These are phyloP conservation scores for Halichondria panicea DNA, from an alignment of 37 sponge, comb jelly and placozoan genomes.

Conservation along the genomic window DNA sequence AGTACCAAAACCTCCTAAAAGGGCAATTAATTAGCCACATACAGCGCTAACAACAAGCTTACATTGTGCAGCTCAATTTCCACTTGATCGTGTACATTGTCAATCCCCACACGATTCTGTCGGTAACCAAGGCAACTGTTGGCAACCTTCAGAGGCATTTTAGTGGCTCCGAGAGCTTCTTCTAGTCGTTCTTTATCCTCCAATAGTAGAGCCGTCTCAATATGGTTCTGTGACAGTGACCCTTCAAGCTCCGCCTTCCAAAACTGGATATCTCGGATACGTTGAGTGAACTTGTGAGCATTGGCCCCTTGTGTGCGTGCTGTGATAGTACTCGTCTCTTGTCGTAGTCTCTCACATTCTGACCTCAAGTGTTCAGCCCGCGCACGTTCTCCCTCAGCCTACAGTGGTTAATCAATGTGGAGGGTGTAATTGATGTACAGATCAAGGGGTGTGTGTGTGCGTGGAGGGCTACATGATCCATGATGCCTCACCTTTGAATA, in stretches of 20 bases:
- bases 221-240: constrained; percentile 57
- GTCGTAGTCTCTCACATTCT: constrained; percentile 80
- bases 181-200: constrained; percentile 75
- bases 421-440: too few relatives aligned
- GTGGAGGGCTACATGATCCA: too few relatives aligned
- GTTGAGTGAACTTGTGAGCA: constrained; percentile 80
- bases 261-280: constrained; percentile 80
- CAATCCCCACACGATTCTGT: constrained; percentile 72
- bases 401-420: too few relatives aligned
- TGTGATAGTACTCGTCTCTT: constrained; percentile 79
- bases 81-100: constrained; percentile 92
- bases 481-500: too few relatives aligned
- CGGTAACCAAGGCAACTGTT: constrained; percentile 71
- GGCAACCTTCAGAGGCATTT: constrained; percentile 79
- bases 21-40: neutral
- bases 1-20: constrained; percentile 88
- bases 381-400: constrained; percentile 81
- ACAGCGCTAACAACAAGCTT: neutral
- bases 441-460: too few relatives aligned
- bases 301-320: constrained; percentile 72
- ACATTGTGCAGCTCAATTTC: constrained; percentile 91
- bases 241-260: constrained; percentile 90
- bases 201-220: constrained; percentile 72
- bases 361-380: constrained; percentile 81
- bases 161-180: constrained; percentile 53